These are phyloP conservation scores for Setophaga petechia DNA, from an alignment of 2,113 vertebrate species.

Conservation along the genomic window DNA sequence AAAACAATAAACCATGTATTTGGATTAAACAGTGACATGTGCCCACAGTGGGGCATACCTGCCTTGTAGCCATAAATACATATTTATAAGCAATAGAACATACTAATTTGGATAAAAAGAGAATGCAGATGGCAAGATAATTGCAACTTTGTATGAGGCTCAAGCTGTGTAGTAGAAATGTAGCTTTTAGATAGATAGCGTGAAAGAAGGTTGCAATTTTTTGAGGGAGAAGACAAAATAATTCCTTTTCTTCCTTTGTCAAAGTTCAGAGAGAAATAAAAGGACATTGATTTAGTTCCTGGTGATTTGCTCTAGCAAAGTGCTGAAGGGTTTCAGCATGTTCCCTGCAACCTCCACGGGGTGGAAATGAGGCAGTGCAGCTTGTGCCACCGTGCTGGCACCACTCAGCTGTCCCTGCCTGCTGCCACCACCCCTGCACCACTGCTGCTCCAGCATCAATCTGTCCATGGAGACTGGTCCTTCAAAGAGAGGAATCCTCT, in stretches of 20 bases:
- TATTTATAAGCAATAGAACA: slow-evolving; percentile 31
- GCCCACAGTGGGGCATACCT: neutral
- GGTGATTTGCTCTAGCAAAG: slow-evolving; percentile 23
- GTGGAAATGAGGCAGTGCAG: neutral
- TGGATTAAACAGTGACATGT: slow-evolving; percentile 35
- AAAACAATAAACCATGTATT: slow-evolving; percentile 16
- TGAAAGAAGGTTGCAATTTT: neutral
- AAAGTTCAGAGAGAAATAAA: slow-evolving; percentile 31
- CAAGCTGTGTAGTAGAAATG: slow-evolving; percentile 19
- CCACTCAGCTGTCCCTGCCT: neutral
- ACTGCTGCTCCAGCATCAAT: neutral
- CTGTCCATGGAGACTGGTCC: neutral
- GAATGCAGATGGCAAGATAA: slow-evolving; percentile 44
- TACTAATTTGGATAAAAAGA: slow-evolving; percentile 41
- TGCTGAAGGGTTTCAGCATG: neutral
- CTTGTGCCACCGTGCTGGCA: neutral
- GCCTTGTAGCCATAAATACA: neutral
- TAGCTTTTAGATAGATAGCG: neutral
- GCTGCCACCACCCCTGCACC: neutral
- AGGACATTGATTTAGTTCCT: slow-evolving; percentile 26
- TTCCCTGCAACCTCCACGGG: neutral
- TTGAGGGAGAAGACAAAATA: neutral
- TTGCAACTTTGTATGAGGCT: neutral
- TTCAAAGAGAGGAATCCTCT: neutral
- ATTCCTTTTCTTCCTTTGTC: slow-evolving; percentile 18